Evolutionary conservation across 2,797 vertebrate species (phyloP).

Genomic region (Microctenopoma steveboyesi): DNA sequence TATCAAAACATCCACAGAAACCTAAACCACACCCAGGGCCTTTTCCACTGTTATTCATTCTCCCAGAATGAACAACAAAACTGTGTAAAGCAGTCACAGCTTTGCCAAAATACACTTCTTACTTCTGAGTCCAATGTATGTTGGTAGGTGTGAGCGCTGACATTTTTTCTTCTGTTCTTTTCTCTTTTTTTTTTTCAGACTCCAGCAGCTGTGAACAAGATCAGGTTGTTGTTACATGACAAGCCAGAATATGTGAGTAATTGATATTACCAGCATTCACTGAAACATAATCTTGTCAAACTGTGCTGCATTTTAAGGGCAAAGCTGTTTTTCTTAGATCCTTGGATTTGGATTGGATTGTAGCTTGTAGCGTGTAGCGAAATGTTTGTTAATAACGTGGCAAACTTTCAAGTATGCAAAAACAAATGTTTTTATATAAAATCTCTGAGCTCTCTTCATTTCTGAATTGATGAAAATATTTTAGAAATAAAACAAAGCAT

Average conservation of each 20-base stretch:
- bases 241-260: constrained; percentile 94
- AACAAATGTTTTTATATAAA: not conserved
- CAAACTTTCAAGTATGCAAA: not conserved
- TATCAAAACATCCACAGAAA: constrained; percentile 5
- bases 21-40: not conserved
- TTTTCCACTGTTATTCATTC: not conserved
- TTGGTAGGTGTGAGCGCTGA: not conserved
- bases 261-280: not conserved
- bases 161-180: constrained; percentile 3
- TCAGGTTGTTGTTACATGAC: constrained; percentile 89
- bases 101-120: constrained; percentile 6
- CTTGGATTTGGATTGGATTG: not conserved
- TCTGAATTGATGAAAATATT: not conserved
- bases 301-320: not conserved
- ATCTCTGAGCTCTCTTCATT: not conserved
- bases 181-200: constrained; percentile 84
- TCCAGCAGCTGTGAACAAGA: constrained; percentile 92
- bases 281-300: not conserved
- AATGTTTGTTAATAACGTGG: not conserved
- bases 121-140: not conserved
- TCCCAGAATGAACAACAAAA: no score
- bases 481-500: not conserved
- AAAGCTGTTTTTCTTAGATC: not conserved
- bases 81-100: not conserved
- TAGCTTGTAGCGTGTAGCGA: not conserved